Evolutionary conservation across 2,797 vertebrate genomes (phyloP), one percentile per base, ranked within the genome.

Genomic region (Scolopax bukidnonensis): DNA sequence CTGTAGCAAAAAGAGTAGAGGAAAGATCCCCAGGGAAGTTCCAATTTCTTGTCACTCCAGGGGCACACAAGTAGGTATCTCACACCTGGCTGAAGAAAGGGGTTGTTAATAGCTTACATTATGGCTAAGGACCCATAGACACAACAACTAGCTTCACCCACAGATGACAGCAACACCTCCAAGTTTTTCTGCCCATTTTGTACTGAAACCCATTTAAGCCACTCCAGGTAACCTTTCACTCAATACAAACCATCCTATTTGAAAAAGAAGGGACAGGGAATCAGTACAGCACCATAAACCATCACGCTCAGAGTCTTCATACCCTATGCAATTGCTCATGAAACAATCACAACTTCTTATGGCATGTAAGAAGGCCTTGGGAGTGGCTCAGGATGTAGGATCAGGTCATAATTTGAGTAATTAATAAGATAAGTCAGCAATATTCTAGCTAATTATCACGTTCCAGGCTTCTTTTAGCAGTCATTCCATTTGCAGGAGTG

Each of bases 1-100:
- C 14, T 11, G 3, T 0, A 68, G 18, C 14, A 64, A 8, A 25
- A 21, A 38, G 10, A 20, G 8, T 1, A 73, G 6, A n/a, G 9
- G 33, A 13, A 83, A 73, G 89, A 24, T 27, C 28, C 15, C 11
- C 25, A 56, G 25, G 14, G 16, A 77, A 77, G 9, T 1, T 60
- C 25, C 9, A 28, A 47, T 63, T n/a, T 69, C 54, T 32, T 76
- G 16, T 16, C 40, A 19, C 48, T 70, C 18, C 60, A 80, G 43
- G 67, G 33, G 7, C 2, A 9, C n/a, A 53, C 8, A 45, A 60
- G 5, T 3, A 67, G 36, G 53, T 25, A 57, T 25, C 12, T 64
- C 40, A 24, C 15, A 25, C 0, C 4, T 4, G 36, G 21, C n/a
- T 41, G 23, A 64, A 21, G 32, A 48, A 63, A 24, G 3, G 14